phyloP scores from a whole-genome alignment of 2,797 vertebrate species.

The Danio choprae region DNA sequence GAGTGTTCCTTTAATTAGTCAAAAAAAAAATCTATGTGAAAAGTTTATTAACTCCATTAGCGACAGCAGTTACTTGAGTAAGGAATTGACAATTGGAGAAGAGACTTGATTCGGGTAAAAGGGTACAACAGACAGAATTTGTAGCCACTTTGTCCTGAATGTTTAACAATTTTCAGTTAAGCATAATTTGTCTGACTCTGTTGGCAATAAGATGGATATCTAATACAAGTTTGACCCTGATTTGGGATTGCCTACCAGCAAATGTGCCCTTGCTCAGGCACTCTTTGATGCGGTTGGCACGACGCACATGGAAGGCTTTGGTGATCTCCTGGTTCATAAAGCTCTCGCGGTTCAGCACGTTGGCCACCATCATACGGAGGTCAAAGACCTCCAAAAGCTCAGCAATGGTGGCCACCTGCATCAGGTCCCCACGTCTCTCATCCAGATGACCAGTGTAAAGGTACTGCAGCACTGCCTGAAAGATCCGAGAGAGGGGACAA shows the following conservation, averaged over 20 bases:
- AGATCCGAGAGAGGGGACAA: background rate
- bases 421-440: slow-evolving; percentile 80
- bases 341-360: slow-evolving; percentile 90
- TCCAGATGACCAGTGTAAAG: slow-evolving; percentile 88
- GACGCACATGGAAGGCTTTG: slow-evolving; percentile 92
- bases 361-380: slow-evolving; percentile 95
- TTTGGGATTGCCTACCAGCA: slow-evolving; percentile 76
- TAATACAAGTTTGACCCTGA: background rate
- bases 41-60: background rate
- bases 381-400: slow-evolving; percentile 93
- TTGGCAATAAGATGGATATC: background rate
- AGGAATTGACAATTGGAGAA: background rate
- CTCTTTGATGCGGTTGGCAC: slow-evolving; percentile 93
- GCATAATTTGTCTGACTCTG: background rate
- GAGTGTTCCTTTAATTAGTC: background rate
- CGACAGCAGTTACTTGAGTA: background rate
- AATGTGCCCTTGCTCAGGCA: slow-evolving; percentile 88
- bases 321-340: slow-evolving; percentile 98
- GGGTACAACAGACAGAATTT: background rate
- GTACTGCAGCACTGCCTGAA: slow-evolving; percentile 86
- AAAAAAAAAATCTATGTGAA: slow-evolving; percentile 3
- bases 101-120: background rate
- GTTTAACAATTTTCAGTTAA: background rate
- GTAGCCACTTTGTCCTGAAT: background rate
- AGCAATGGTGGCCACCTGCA: slow-evolving; percentile 90